phyloP scores from a whole-genome alignment of 2,113 vertebrate species.

The Seriola rivoliana region DNA sequence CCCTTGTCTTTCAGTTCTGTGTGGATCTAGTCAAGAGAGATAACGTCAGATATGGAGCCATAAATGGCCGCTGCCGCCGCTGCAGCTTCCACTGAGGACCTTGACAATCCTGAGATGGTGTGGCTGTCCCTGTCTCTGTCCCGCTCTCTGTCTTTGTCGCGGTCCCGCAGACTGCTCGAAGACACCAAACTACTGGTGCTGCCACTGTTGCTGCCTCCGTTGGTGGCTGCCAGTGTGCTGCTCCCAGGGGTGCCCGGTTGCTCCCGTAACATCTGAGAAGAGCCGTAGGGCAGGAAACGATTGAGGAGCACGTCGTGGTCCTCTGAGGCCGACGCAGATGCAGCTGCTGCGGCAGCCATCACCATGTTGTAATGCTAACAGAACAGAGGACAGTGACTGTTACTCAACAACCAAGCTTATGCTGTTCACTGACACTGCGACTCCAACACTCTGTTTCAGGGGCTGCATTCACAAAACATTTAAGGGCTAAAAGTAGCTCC shows the following conservation, averaged over 20 bases:
- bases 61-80: slow-evolving; percentile 91
- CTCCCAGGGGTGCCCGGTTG: slow-evolving; percentile 90
- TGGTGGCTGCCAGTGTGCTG: slow-evolving; percentile 88
- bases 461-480: background rate
- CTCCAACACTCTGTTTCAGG: background rate
- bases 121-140: slow-evolving; percentile 88
- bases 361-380: slow-evolving; percentile 96
- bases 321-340: slow-evolving; percentile 89
- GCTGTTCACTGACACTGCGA: background rate
- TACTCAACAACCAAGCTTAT: background rate
- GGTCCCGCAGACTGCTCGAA: slow-evolving; percentile 94
- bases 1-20: slow-evolving; percentile 74
- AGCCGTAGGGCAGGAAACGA: slow-evolving; percentile 95
- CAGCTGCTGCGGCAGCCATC: slow-evolving; percentile 93
- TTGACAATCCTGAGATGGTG: slow-evolving; percentile 84
- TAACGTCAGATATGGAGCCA: slow-evolving; percentile 97
- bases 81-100: slow-evolving; percentile 89
- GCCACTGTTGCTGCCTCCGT: slow-evolving; percentile 90
- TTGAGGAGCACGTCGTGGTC: slow-evolving; percentile 94
- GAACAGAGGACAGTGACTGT: background rate
- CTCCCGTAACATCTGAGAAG: slow-evolving; percentile 95
- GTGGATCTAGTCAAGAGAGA: slow-evolving; percentile 93
- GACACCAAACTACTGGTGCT: slow-evolving; percentile 97
- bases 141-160: slow-evolving; percentile 87
- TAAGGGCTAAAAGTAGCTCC: background rate